Base-by-base conservation (phyloP, 2,888 invertebrate species). In the Hirtodrosophila cameraria region DNA sequence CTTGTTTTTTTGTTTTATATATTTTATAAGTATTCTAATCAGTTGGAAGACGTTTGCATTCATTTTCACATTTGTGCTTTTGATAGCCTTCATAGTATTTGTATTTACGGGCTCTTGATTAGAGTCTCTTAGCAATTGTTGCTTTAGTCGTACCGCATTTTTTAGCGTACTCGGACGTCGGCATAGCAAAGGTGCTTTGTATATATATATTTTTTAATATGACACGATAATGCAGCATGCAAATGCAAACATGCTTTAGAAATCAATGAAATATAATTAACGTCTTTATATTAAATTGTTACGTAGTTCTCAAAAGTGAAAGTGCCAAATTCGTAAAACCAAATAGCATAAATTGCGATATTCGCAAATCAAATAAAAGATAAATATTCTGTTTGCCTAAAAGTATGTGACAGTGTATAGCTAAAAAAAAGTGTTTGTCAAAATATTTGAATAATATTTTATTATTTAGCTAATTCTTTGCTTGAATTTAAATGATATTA, bases 81-180 rank as follows among this genome's bases (percentile, higher is more conserved):
- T 66, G 82, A 66, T 75, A 75, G 79, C 86, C 81, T 60, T 69
- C 73, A 53, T 68, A 71, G 52, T 86, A 83, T 83, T 86, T 86
- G 60, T 75, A 43, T 71, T 66, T 54, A 27, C 48, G 48, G 25
- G 23, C 58, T 43, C 48, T 70, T 84, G 80, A 80, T 84, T 80
- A 84, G 81, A 62, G 16, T 49, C 33, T 39, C 57, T 55, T 41
- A 27, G 36, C 59, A 48, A 35, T 48, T 60, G 41, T 27, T 39
- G 43, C 38, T 31, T 69, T 81, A 80, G 80, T 86, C 63, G 77
- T 48, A 58, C 39, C 63, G 69, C 35, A 62, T 57, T 58, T 62
- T 73, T 55, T 58, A 73, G 43, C 53, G 62, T 50, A 66, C 60
- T 53, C 77, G 81, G 79, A 68, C 45, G 60, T 16, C 60, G 52